Percentiles rank a stretch among this genome's conserved stretches.
Conservation (phyloP, 1,140 invertebrate species). For the Xylocopa sonorina region DNA sequence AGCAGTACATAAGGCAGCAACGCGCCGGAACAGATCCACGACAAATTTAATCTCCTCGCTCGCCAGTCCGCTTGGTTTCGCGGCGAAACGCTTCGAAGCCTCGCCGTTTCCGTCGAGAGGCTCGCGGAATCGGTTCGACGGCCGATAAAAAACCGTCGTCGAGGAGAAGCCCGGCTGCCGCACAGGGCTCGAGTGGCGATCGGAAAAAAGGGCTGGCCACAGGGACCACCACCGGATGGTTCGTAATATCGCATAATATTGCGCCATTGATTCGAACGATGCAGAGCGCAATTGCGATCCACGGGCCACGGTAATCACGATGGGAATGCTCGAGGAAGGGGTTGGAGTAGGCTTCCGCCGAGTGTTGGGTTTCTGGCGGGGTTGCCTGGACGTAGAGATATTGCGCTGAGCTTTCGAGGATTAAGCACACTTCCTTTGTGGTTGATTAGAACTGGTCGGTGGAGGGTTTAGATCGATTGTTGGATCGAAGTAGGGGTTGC, state of each 20-base stretch:
- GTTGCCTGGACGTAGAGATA: not conserved
- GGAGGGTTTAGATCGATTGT: not conserved
- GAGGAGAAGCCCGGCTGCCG: not conserved
- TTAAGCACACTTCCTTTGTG: not conserved
- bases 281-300: not conserved
- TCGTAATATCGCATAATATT: slow-evolving; percentile 7
- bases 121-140: slow-evolving; percentile 27
- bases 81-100: not conserved
- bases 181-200: not conserved
- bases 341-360: not conserved
- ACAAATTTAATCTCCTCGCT: slow-evolving; percentile 43
- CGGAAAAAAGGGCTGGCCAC: not conserved
- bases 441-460: not conserved
- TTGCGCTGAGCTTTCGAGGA: not conserved
- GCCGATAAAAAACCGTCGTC: slow-evolving; percentile 30
- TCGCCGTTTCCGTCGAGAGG: slow-evolving; percentile 32
- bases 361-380: not conserved
- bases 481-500: no score
- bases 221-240: not conserved
- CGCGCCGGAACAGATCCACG: slow-evolving; percentile 38
- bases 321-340: not conserved
- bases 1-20: not conserved
- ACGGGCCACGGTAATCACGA: not conserved
- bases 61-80: not conserved
- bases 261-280: slow-evolving; percentile 12